Evolutionary conservation across 2,888 invertebrate genomes (phyloP).

Genomic region (Agonopterix heracliana): DNA sequence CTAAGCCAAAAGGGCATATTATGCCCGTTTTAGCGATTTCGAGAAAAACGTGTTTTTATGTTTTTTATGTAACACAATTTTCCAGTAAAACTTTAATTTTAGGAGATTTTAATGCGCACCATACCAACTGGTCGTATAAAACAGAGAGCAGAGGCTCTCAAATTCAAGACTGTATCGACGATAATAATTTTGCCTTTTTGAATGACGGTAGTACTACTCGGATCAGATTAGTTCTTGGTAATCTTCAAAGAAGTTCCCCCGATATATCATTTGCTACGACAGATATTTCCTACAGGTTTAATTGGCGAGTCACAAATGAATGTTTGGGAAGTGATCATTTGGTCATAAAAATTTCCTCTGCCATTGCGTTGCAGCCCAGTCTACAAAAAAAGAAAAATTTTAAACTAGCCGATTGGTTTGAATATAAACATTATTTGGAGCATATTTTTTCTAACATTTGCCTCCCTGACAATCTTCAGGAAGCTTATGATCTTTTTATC

Average conservation of each 20-base stretch:
- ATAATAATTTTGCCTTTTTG: not conserved
- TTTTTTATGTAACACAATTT: no score
- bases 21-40: no score
- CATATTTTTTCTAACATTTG: not conserved
- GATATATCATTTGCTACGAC: not conserved
- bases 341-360: no score
- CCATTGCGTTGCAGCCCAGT: not conserved
- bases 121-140: no score
- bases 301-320: not conserved
- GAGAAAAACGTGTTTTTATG: no score
- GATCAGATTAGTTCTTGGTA: not conserved
- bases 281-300: not conserved
- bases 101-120: no score
- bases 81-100: no score
- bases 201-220: not conserved
- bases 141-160: no score
- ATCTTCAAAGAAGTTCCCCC: not conserved
- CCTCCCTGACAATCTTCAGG: conserved; percentile 5
- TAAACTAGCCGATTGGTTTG: not conserved
- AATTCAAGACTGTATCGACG: no score
- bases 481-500: conserved; percentile 10
- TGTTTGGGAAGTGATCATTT: no score
- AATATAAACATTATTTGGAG: conserved; percentile 6
- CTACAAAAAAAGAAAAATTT: not conserved
- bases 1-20: no score